Percentiles rank a stretch among this genome's conserved stretches.
phyloP scores from a whole-genome alignment of 2,888 invertebrate species.

The Hoplodrina blanda region DNA sequence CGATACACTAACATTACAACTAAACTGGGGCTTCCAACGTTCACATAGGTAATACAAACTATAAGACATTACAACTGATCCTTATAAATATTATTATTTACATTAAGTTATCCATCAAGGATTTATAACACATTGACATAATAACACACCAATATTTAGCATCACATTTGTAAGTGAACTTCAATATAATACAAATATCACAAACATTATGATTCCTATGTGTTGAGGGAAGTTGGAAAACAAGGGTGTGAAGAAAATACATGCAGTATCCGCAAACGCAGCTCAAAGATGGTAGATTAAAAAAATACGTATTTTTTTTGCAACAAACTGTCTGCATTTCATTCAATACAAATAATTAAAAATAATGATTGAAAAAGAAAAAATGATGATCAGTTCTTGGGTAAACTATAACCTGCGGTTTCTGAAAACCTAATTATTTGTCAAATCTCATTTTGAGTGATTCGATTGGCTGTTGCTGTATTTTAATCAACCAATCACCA shows the following conservation, averaged over 20 bases:
- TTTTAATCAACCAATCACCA: not conserved
- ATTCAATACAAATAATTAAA: slow-evolving; percentile 27
- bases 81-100: slow-evolving; percentile 59
- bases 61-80: slow-evolving; percentile 51
- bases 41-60: slow-evolving; percentile 40
- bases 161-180: slow-evolving; percentile 17
- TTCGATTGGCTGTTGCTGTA: slow-evolving; percentile 1
- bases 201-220: slow-evolving; percentile 41
- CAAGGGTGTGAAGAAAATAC: slow-evolving; percentile 14
- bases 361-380: slow-evolving; percentile 22
- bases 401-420: slow-evolving; percentile 16
- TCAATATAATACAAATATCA: slow-evolving; percentile 56
- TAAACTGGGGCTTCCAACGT: slow-evolving; percentile 55
- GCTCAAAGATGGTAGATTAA: not conserved
- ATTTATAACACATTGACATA: slow-evolving; percentile 29
- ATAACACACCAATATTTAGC: slow-evolving; percentile 14
- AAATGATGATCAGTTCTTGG: slow-evolving; percentile 45
- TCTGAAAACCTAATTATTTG: not conserved
- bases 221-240: slow-evolving; percentile 16
- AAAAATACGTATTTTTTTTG: not conserved
- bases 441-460: not conserved
- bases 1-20: slow-evolving; percentile 58
- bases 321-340: not conserved
- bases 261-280: slow-evolving; percentile 19
- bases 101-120: slow-evolving; percentile 43